phyloP scores from a whole-genome alignment of 37 sponge, comb jelly and placozoan genomes.

The Cladorhizidae sp. region DNA sequence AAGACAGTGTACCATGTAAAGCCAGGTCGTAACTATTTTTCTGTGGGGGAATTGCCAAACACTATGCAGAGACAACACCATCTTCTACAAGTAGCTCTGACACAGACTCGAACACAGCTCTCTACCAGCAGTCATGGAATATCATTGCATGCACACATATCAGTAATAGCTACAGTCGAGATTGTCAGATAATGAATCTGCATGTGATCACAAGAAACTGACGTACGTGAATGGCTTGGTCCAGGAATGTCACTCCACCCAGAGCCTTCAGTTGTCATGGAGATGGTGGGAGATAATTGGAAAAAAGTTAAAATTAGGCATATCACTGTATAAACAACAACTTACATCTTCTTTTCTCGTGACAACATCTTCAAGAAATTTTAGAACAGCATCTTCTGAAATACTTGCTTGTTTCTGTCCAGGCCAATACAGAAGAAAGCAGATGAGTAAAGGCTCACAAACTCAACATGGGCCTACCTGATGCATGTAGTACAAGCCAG shows the following conservation, averaged over 20 bases:
- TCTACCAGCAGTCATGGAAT: too few species aligned
- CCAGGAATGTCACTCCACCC: slow-evolving; percentile 1
- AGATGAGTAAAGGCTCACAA: background rate
- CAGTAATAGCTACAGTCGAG: too few species aligned
- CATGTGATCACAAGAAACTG: too few species aligned
- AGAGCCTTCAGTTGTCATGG: slow-evolving; percentile 1
- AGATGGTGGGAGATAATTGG: background rate
- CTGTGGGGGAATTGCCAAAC: too few species aligned
- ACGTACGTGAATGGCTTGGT: slow-evolving; percentile 3
- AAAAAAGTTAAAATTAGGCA: background rate
- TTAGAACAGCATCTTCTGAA: slow-evolving; percentile 6
- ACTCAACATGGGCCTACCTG: slow-evolving; percentile 6
- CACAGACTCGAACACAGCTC: too few species aligned
- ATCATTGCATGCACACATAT: too few species aligned
- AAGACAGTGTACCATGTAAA: too few species aligned
- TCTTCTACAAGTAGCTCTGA: too few species aligned
- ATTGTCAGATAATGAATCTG: too few species aligned
- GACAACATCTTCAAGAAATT: slow-evolving; percentile 6
- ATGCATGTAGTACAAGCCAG: slow-evolving; percentile 40
- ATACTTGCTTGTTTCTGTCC: slow-evolving; percentile 5
- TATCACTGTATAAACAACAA: background rate
- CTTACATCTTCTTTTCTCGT: slow-evolving; percentile 15
- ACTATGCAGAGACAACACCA: too few species aligned
- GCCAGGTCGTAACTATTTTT: too few species aligned
- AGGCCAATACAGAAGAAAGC: background rate